phyloP scores from a whole-genome alignment of 2,113 vertebrate genomes.

The Gymnocephalus cernua region DNA sequence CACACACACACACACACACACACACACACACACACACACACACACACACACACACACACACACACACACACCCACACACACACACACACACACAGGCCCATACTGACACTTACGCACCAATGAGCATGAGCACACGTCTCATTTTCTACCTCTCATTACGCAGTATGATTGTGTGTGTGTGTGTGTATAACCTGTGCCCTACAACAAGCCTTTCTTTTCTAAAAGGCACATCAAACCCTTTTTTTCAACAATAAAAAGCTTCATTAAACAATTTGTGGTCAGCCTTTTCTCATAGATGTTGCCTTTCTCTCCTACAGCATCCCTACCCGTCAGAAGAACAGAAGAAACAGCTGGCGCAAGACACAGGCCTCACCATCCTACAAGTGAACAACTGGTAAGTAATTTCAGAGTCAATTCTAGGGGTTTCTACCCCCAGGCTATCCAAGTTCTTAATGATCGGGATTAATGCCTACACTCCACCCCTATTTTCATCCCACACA shows the following conservation, averaged over 20 bases:
- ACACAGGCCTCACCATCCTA: conserved; percentile 99
- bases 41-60: conserved; percentile 51
- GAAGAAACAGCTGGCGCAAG: conserved; percentile 99
- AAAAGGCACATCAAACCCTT: conserved; percentile 40
- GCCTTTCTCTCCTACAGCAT: conserved; percentile 86
- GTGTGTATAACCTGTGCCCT: conserved; percentile 48
- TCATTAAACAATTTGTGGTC: conserved; percentile 59
- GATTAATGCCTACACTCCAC: conserved; percentile 77
- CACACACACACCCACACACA: conserved; percentile 28
- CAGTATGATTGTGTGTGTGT: conserved; percentile 4
- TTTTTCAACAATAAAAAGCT: conserved; percentile 32
- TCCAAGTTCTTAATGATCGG: conserved; percentile 80
- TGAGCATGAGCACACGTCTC: conserved; percentile 48
- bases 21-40: conserved; percentile 29
- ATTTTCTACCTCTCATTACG: conserved; percentile 52
- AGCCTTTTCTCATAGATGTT: conserved; percentile 35
- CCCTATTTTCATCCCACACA: conserved; percentile 33
- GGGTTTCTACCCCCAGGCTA: conserved; percentile 77
- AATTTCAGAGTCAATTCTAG: conserved; percentile 75
- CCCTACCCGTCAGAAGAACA: conserved; percentile 99
- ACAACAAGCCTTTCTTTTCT: conserved; percentile 20
- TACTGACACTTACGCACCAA: conserved; percentile 52
- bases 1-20: conserved; percentile 46
- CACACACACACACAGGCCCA: conserved; percentile 40
- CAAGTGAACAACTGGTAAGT: conserved; percentile 99